Conservation (phyloP, 2,113 vertebrate genomes). For the Callipepla californica region DNA sequence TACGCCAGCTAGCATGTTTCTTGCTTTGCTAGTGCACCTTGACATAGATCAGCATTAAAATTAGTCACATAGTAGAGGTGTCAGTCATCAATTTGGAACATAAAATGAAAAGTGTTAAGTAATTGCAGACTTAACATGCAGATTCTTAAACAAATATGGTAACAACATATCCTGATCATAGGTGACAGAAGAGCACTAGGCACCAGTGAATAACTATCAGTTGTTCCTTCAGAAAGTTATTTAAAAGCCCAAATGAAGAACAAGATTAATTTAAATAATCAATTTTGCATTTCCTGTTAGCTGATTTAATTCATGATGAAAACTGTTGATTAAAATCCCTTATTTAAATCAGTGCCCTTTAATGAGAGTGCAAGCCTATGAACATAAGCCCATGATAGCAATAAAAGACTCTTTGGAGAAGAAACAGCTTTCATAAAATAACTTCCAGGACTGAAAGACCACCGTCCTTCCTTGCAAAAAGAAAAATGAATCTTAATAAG, state of each 20-base stretch:
- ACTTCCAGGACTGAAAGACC: not conserved
- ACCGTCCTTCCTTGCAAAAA: not conserved
- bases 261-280: conserved; percentile 56
- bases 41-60: not conserved
- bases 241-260: conserved; percentile 26
- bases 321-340: conserved; percentile 41
- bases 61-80: not conserved
- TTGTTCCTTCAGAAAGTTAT: conserved; percentile 49
- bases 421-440: conserved; percentile 14
- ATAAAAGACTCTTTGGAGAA: not conserved
- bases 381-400: not conserved
- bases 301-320: conserved; percentile 56
- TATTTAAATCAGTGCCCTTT: conserved; percentile 42
- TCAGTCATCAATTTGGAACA: not conserved
- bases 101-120: not conserved
- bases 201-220: not conserved
- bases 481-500: conserved; percentile 6
- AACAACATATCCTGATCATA: not conserved
- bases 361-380: not conserved
- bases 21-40: not conserved
- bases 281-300: conserved; percentile 45
- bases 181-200: not conserved
- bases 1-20: not conserved
- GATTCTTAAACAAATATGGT: conserved; percentile 41
- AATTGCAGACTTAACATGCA: not conserved